phyloP scores from a whole-genome alignment of 2,113 vertebrate species.

The Myotis brandtii region DNA sequence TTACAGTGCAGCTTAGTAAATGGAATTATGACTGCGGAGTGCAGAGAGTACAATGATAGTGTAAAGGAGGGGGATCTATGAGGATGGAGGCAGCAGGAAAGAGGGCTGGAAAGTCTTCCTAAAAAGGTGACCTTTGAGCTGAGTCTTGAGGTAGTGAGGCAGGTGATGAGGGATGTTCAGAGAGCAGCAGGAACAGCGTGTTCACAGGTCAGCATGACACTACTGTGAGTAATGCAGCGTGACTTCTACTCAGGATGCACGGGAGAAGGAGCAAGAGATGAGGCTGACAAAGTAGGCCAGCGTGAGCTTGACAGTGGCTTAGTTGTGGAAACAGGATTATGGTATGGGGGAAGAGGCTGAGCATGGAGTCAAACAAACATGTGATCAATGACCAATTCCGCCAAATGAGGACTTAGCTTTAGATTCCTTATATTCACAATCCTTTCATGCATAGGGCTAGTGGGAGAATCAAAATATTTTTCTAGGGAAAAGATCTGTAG shows the following conservation, averaged over 20 bases:
- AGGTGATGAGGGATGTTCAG: not conserved
- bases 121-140: not conserved
- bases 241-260: not conserved
- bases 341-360: fast-evolving
- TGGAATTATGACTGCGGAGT: not conserved
- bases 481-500: not conserved
- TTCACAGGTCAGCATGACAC: not conserved
- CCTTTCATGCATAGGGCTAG: not conserved
- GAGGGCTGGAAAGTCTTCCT: not conserved
- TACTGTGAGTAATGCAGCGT: not conserved
- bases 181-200: not conserved
- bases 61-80: not conserved
- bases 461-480: not conserved
- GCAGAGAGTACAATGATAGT: not conserved
- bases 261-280: not conserved
- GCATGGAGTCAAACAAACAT: not conserved
- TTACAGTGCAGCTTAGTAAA: not conserved
- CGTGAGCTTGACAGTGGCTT: not conserved
- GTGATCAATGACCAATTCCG: not conserved
- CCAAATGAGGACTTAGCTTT: not conserved
- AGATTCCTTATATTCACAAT: not conserved
- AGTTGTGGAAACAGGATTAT: not conserved
- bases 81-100: not conserved
- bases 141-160: not conserved
- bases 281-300: not conserved